Base-by-base conservation (phyloP, 1,140 invertebrate genomes). In the Galendromus occidentalis region DNA sequence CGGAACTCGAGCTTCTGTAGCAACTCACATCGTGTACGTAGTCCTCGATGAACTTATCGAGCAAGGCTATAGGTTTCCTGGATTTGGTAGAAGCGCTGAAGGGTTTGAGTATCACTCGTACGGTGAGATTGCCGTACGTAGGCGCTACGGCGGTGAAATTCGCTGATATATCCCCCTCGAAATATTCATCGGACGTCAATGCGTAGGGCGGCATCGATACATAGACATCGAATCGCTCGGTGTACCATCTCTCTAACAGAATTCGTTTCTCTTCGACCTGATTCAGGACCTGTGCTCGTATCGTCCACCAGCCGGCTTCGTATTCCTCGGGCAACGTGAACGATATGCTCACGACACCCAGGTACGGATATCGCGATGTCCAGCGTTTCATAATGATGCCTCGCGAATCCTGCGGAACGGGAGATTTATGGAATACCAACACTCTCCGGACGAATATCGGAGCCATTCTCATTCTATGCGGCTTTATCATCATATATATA, bases 311-410 rank as follows among this genome's bases (percentile, higher is more conserved):
- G 0, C 79, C 79, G 44, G 68, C 75, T 73, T 7, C 75, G 71
- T 42, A 78, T 70, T 65, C 71, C 17, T 66, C 70, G 0, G 78
- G 77, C 7, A 79, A 68, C 29, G 72, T 69, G 66, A 76, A 77
- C 2, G 65, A 59, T 5, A 76, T 66, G 47, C 73, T 77, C 0
- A 75, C 70, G 7, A 78, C 74, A 44, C 77, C 77, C 59, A 75
- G 71, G 68, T 77, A 77, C 7, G 77, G 75, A 59, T 76, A 73
- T 2, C 76, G 70, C 9, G 79, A 80, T 17, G 77, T 73, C 78
- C 78, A 80, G 59, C 77, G 67, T 64, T 77, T 74, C 77, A 80
- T 79, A 0, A 79, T 73, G 55, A 75, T 73, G 29, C 75, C 76
- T 67, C 76, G 71, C 5, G 79, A 74, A 72, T 80, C 78, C 78